Conservation (phyloP, 1,140 invertebrate species). For the Mizuhopecten yessoensis region DNA sequence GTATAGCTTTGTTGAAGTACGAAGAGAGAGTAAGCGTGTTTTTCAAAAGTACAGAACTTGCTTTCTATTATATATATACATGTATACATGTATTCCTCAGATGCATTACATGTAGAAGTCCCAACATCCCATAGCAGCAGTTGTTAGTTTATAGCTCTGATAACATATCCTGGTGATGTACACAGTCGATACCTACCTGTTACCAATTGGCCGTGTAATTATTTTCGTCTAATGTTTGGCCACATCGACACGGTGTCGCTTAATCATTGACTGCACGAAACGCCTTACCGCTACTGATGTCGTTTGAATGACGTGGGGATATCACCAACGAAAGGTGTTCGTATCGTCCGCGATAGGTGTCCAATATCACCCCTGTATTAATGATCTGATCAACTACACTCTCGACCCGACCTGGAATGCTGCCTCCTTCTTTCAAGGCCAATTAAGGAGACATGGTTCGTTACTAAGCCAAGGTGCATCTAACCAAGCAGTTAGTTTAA, state of each 20-base stretch:
- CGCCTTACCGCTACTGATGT: not conserved
- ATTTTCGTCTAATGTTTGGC: not conserved
- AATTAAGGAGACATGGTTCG: constrained; percentile 37
- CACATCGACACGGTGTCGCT: not conserved
- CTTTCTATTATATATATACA: no score
- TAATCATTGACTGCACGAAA: not conserved
- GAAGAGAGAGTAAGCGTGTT: no score
- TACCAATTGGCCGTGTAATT: constrained; percentile 34
- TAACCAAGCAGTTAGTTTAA: constrained; percentile 28
- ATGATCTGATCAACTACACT: not conserved
- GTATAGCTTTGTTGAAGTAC: no score
- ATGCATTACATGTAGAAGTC: no score
- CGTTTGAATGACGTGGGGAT: not conserved
- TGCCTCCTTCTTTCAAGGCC: not conserved
- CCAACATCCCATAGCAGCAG: not conserved
- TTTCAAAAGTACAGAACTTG: no score
- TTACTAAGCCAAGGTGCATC: not conserved
- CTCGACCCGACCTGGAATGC: not conserved
- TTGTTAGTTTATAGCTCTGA: not conserved
- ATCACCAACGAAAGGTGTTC: not conserved
- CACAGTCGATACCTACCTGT: not conserved
- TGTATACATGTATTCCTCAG: no score
- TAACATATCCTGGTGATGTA: not conserved
- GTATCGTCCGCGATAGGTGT: not conserved
- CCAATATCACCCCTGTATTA: not conserved